Conservation (phyloP, 1,140 invertebrate species). For the Glossosoma conforme region DNA sequence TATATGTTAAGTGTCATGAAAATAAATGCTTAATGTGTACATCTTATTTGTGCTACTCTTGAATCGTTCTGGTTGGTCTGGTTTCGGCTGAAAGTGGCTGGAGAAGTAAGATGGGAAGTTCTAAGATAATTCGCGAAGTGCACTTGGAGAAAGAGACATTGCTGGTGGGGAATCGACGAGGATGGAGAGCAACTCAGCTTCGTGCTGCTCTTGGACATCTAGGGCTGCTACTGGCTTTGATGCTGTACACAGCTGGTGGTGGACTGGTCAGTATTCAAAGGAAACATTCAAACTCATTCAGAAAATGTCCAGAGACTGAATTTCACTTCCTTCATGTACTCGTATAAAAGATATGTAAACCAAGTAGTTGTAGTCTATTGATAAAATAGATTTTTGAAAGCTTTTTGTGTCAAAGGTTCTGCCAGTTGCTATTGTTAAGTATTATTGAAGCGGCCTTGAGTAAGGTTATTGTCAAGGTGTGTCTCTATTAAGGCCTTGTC, state of each 20-base stretch:
- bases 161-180: constrained; percentile 39
- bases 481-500: too few relatives aligned
- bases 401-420: too few relatives aligned
- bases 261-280: constrained; percentile 68
- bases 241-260: constrained; percentile 67
- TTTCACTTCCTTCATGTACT: too few relatives aligned
- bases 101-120: constrained; percentile 22
- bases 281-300: too few relatives aligned
- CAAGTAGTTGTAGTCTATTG: too few relatives aligned
- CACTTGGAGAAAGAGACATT: constrained; percentile 48
- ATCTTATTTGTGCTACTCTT: background rate
- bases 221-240: constrained; percentile 63
- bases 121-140: constrained; percentile 36
- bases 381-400: too few relatives aligned
- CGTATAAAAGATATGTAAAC: too few relatives aligned
- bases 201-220: constrained; percentile 63
- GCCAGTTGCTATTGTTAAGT: too few relatives aligned
- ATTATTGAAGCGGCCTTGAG: too few relatives aligned
- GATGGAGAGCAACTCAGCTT: constrained; percentile 48
- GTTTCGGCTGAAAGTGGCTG: background rate
- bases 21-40: background rate
- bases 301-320: too few relatives aligned
- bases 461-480: too few relatives aligned
- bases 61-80: background rate
- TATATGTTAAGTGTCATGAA: too few relatives aligned